Base-by-base conservation (phyloP, 2,797 vertebrate species). In the Betta splendens region DNA sequence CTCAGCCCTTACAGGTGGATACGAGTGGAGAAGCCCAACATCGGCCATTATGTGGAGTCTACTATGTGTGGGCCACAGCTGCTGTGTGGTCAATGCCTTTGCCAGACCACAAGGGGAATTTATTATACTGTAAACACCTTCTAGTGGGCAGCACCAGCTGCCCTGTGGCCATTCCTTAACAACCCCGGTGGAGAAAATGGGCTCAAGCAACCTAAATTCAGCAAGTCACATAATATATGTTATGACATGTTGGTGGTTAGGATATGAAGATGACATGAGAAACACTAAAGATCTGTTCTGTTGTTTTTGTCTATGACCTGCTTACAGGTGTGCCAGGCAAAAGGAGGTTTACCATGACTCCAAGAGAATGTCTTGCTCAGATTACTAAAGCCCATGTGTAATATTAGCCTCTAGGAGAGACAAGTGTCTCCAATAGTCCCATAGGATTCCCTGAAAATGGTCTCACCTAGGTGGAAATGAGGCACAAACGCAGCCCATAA, bases 261-360 rank as follows among this genome's bases (percentile, higher is more conserved):
- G 54, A 75, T 72, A 37, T 52, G 49, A 67, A 70, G 64, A 69
- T 54, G 68, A 77, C 73, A 75, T 49, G 38, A 76, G 55, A 37
- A 72, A 64, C 8, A 32, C 23, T 49, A 52, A 67, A n/a, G n/a
- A n/a, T n/a, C n/a, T n/a, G n/a, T n/a, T n/a, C n/a, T n/a, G n/a
- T n/a, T n/a, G n/a, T n/a, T n/a, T n/a, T n/a, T n/a, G n/a, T n/a
- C 54, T 62, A 45, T 13, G 22, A 26, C 9, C 26, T n/a, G 17
- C 7, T 29, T 35, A 13, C 31, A 32, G 7, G 7, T n/a, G 21
- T 55, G 35, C 49, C 32, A 21, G 12, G 33, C 21, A 57, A 32
- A 15, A 46, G 13, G 16, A 35, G 38, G 8, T 45, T 53, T 44
- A 18, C 12, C 9, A 18, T 55, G 7, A 36, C 48, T 33, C 15